Percentiles rank a stretch among this genome's conserved stretches.
phyloP scores from a whole-genome alignment of 2,113 vertebrate species.

The Hirundichthys speculiger region DNA sequence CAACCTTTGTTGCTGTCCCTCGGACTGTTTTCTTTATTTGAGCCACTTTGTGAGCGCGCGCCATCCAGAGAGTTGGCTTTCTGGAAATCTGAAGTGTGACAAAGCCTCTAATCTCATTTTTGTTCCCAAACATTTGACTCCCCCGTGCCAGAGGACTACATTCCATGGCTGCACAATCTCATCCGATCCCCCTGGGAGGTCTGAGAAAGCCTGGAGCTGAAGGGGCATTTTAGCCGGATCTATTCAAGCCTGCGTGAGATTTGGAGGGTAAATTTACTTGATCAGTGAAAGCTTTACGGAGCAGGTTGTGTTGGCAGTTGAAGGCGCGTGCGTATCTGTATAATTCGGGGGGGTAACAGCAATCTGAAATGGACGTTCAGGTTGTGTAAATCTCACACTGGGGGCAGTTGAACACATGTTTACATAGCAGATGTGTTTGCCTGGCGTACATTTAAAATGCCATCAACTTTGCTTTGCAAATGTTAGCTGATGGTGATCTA shows the following conservation, averaged over 20 bases:
- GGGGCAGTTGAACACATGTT: slow-evolving; percentile 72
- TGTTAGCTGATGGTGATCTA: slow-evolving; percentile 36
- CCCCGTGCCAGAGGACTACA: slow-evolving; percentile 53
- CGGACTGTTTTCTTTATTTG: slow-evolving; percentile 12
- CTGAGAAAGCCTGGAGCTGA: slow-evolving; percentile 26
- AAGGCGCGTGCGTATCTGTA: not conserved
- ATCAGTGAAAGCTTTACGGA: slow-evolving; percentile 7
- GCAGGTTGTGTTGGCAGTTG: slow-evolving; percentile 28
- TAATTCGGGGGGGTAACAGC: not conserved
- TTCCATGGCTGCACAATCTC: slow-evolving; percentile 54
- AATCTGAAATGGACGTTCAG: slow-evolving; percentile 39
- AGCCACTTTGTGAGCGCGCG: slow-evolving; percentile 34
- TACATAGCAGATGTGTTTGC: slow-evolving; percentile 76
- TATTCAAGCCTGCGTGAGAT: slow-evolving; percentile 4
- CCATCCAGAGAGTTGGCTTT: slow-evolving; percentile 41
- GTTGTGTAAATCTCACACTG: slow-evolving; percentile 33
- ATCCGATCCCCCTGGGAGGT: slow-evolving; percentile 28
- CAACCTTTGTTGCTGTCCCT: slow-evolving; percentile 27
- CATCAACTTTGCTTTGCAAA: slow-evolving; percentile 55
- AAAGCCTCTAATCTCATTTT: slow-evolving; percentile 60
- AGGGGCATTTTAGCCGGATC: slow-evolving; percentile 26
- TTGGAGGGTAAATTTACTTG: slow-evolving; percentile 23
- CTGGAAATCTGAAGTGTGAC: slow-evolving; percentile 43
- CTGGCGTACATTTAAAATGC: slow-evolving; percentile 46
- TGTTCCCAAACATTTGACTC: slow-evolving; percentile 39